Base-by-base conservation (phyloP, 2,113 vertebrate species). In the Saccopteryx bilineata region DNA sequence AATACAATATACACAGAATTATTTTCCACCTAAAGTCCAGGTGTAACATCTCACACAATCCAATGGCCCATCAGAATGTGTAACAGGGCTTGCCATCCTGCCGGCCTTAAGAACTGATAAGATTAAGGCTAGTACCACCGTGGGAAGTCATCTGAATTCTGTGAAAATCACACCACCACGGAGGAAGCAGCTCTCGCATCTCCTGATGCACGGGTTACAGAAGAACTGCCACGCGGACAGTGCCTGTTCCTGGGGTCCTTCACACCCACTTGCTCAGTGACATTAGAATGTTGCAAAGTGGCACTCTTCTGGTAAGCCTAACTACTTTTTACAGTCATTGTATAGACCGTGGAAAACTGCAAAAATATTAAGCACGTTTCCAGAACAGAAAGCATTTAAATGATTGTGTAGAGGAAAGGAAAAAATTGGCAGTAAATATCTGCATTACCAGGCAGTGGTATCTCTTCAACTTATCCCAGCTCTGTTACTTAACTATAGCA, bases 321-420 rank as follows among this genome's bases (percentile, higher is more conserved):
- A 10, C 14, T 23, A 7, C 18, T 31, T 69, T 39, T 80, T 50
- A 24, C 17, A 23, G 31, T 39, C 18, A 11, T 4, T 33, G n/a
- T 5, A 18, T 11, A 60, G 65, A 50, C 56, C 17, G 19, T 69
- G 26, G 54, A 48, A 83, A 33, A 18, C 24, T 39, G 65, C 19
- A n/a, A 17, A 26, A 9, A 56, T 28, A 15, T 7, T 6, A 19
- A 76, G 18, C 60, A 52, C 8, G 7, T 72, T 69, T 75, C 61
- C 48, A 81, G 66, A 90, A 92, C 9, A 87, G 68, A 56, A 31
- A 58, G 54, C 31, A 39, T 39, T 89, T 63, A 71, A 82, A 81
- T 19, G n/a, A 81, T 33, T 31, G 1, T n/a, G 80, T 48, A 61
- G 39, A 71, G 46, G 33, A 69, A 75, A 69, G 56, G 31, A 50